Evolutionary conservation across 2,797 vertebrate genomes (phyloP).

Genomic region (Gallinago stenura): DNA sequence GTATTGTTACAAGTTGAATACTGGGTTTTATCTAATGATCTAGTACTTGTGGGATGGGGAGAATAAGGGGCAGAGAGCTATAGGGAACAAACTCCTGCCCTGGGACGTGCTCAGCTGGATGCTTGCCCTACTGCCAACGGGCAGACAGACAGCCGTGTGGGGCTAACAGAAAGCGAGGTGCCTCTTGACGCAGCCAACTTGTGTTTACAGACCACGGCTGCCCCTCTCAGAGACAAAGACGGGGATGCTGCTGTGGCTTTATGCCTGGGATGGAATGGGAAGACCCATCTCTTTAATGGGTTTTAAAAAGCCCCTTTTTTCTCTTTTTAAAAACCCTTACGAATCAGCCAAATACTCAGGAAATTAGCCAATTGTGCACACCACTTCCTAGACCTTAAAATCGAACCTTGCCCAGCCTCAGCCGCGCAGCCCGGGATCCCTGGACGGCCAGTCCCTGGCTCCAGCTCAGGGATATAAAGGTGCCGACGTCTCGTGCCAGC

Average conservation of each 20-base stretch:
- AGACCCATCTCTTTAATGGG: not conserved
- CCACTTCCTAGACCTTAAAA: not conserved
- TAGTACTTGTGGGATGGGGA: not conserved
- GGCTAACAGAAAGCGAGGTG: not conserved
- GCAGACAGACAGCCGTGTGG: not conserved
- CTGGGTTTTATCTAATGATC: not conserved
- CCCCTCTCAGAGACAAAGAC: not conserved
- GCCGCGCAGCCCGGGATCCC: not conserved
- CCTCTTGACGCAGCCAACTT: not conserved
- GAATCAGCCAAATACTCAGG: not conserved
- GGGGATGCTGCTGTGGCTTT: not conserved
- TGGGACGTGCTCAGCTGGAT: not conserved
- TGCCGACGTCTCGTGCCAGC: not conserved
- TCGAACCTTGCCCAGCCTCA: not conserved
- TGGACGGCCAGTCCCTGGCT: not conserved
- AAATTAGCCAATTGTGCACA: not conserved
- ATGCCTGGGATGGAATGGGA: not conserved
- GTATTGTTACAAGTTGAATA: too few relatives aligned
- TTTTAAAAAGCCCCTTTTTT: not conserved
- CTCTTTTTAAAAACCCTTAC: not conserved
- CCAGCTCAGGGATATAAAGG: not conserved
- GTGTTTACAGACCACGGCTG: not conserved
- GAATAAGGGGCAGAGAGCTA: not conserved
- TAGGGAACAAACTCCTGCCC: not conserved
- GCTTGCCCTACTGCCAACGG: fast-evolving